Conservation (phyloP, 2,888 invertebrate genomes). For the Apoda limacodes region DNA sequence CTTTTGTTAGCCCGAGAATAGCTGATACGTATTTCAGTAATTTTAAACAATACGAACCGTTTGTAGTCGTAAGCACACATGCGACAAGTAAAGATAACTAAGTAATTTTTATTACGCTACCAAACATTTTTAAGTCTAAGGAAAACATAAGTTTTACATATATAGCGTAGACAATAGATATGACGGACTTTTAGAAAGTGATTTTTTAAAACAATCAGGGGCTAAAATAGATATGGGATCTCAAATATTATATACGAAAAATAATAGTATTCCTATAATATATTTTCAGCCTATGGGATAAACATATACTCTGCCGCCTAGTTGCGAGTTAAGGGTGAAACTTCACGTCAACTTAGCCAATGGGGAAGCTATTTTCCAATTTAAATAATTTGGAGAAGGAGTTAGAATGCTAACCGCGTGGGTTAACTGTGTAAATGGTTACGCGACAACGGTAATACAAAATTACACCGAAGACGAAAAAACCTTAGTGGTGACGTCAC, state of each 20-base stretch:
- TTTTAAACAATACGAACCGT: conserved; percentile 15
- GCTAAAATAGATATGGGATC: conserved; percentile 23
- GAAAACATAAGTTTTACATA: conserved; percentile 22
- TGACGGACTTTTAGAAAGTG: conserved; percentile 22
- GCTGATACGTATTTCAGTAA: conserved; percentile 12
- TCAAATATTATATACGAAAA: conserved; percentile 15
- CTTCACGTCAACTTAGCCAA: conserved; percentile 17
- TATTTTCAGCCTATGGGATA: conserved; percentile 15
- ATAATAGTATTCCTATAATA: conserved; percentile 15
- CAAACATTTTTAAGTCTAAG: conserved; percentile 18
- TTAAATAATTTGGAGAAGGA: conserved; percentile 12
- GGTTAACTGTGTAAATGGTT: conserved; percentile 17
- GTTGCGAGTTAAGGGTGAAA: conserved; percentile 18
- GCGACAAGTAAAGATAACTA: conserved; percentile 26
- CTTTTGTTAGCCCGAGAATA: conserved; percentile 12
- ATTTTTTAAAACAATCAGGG: conserved; percentile 13
- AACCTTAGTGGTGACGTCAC: neutral
- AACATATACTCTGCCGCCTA: conserved; percentile 17
- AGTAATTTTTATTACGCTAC: conserved; percentile 15
- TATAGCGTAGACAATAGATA: conserved; percentile 24
- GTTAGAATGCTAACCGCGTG: conserved; percentile 15
- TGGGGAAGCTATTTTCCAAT: conserved; percentile 14
- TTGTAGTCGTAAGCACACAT: conserved; percentile 24
- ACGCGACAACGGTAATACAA: conserved; percentile 15
- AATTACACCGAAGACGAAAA: too few relatives aligned